Percentiles rank a stretch among this genome's conserved stretches.
Evolutionary conservation across 2,113 vertebrate species (phyloP).

Genomic region (Alethe castanea): DNA sequence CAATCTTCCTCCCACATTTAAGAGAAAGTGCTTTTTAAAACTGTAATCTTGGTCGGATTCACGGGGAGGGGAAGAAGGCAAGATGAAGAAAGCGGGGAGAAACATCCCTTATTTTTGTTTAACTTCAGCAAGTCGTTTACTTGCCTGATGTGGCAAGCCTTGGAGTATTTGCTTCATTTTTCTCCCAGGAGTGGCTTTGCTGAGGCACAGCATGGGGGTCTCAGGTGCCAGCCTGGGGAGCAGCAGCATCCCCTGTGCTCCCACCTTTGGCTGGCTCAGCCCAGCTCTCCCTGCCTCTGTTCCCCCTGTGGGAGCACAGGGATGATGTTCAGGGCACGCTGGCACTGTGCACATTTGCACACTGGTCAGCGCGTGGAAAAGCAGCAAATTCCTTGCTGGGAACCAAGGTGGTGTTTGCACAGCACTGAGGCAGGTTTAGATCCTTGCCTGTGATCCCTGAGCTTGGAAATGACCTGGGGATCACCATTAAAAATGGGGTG

Average conservation of each 20-base stretch:
- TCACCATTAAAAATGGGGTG: background rate
- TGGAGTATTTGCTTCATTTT: background rate
- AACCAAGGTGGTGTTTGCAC: background rate
- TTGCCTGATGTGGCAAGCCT: background rate
- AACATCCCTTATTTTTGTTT: conserved; percentile 25
- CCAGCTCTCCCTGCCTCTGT: background rate
- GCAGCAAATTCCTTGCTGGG: background rate
- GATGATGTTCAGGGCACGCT: background rate
- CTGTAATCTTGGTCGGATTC: background rate
- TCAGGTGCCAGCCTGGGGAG: background rate
- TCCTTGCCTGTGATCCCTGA: background rate
- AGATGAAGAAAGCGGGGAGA: background rate
- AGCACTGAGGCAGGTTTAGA: background rate
- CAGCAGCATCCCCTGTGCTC: background rate
- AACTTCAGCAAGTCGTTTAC: background rate
- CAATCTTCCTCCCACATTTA: conserved; percentile 62
- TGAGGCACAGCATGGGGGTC: background rate
- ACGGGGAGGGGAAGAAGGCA: background rate
- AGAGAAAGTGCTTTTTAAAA: conserved; percentile 49
- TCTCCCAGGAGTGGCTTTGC: background rate
- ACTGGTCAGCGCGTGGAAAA: background rate
- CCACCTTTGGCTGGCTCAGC: background rate
- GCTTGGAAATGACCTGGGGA: background rate
- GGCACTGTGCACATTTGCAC: background rate
- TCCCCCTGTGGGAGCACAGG: background rate